Percentiles rank a stretch among this genome's conserved stretches.
These are phyloP conservation scores for Busseola fusca DNA, from an alignment of 2,888 invertebrate genomes.

Conservation along the genomic window DNA sequence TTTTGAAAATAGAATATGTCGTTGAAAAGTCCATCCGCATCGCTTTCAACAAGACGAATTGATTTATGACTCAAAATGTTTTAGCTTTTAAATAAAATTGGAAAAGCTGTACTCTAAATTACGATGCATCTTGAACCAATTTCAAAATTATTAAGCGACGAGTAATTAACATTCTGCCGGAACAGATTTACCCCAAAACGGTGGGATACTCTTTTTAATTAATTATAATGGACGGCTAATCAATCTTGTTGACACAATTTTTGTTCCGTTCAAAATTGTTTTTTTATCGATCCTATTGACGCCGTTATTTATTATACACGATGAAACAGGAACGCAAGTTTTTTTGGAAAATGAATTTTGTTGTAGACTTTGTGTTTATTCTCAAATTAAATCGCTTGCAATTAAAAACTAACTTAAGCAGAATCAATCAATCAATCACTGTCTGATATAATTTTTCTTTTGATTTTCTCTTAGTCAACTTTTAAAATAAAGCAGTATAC, in stretches of 20 bases:
- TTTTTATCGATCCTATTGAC: constrained; percentile 15
- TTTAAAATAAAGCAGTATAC: not conserved
- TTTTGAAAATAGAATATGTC: not conserved
- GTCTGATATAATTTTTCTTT: not conserved
- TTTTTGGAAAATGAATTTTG: not conserved
- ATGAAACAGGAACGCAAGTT: not conserved
- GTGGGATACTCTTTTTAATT: constrained; percentile 64
- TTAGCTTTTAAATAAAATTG: not conserved
- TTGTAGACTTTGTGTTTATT: not conserved
- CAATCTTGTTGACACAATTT: constrained; percentile 77
- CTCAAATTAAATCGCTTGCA: not conserved
- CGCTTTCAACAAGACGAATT: not conserved
- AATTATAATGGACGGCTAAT: constrained; percentile 72
- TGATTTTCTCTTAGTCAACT: no score
- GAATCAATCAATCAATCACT: not conserved
- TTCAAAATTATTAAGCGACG: constrained; percentile 31
- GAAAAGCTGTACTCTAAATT: not conserved
- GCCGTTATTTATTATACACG: not conserved
- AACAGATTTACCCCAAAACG: constrained; percentile 57
- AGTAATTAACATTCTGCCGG: constrained; percentile 38
- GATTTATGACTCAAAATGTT: not conserved
- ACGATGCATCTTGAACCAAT: constrained; percentile 11
- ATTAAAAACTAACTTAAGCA: not conserved
- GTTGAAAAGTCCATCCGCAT: not conserved
- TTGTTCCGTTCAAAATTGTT: constrained; percentile 37